These are phyloP conservation scores for Piprites chloris DNA, from an alignment of 2,113 vertebrate genomes.

Conservation along the genomic window DNA sequence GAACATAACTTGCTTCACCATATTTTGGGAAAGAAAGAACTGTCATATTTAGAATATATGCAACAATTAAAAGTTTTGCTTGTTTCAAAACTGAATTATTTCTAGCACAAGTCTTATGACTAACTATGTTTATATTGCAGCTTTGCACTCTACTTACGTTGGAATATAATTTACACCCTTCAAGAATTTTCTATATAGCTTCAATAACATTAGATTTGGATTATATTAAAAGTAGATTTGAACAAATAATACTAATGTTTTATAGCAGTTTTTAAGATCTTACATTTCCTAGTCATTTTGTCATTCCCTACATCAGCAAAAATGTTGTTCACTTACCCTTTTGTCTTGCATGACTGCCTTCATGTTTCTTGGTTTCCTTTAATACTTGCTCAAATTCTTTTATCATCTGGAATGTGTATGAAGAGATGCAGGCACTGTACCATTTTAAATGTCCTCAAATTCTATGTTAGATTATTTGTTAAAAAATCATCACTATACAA, in stretches of 20 bases:
- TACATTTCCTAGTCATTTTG: not conserved
- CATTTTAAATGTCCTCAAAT: not conserved
- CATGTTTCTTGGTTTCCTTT: slow-evolving; percentile 50
- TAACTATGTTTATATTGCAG: not conserved
- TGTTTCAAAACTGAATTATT: not conserved
- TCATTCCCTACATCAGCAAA: not conserved
- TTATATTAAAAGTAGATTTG: not conserved
- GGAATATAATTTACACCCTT: not conserved
- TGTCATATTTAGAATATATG: not conserved
- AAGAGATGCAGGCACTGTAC: not conserved
- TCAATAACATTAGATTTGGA: not conserved
- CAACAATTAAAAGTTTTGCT: not conserved
- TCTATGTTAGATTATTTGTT: not conserved
- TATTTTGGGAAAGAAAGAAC: not conserved
- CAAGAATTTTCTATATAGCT: not conserved
- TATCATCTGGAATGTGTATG: slow-evolving; percentile 52
- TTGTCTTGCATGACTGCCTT: not conserved
- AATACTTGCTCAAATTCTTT: slow-evolving; percentile 45
- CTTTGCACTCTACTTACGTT: not conserved
- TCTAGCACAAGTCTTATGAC: not conserved
- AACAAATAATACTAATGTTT: not conserved
- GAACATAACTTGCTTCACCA: not conserved
- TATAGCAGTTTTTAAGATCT: not conserved
- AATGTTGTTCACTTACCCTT: slow-evolving; percentile 42
- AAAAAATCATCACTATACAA: not conserved